phyloP scores from a whole-genome alignment of 2,797 vertebrate genomes.

The Cirrhinus molitorella region DNA sequence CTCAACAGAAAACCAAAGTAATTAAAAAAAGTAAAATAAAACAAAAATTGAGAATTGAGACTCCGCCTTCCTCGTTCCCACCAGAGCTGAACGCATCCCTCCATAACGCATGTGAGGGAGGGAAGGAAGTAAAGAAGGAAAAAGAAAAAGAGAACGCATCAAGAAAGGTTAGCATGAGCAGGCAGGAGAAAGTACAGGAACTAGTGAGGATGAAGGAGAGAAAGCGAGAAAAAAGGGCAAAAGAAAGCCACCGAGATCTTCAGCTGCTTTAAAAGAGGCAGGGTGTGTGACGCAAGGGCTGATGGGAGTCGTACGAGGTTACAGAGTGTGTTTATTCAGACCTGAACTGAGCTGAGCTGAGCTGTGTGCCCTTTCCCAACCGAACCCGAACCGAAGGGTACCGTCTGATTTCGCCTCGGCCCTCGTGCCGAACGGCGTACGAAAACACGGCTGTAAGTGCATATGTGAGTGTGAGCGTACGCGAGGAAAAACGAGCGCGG shows the following conservation, averaged over 20 bases:
- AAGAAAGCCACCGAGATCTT: slow-evolving; percentile 18
- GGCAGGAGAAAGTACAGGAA: slow-evolving; percentile 6
- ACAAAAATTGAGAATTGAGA: slow-evolving; percentile 66
- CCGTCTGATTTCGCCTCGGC: slow-evolving; percentile 49
- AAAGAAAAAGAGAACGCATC: slow-evolving; percentile 21
- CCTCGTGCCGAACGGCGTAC: slow-evolving; percentile 41
- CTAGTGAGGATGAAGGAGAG: slow-evolving; percentile 11
- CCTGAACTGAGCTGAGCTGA: slow-evolving; percentile 66
- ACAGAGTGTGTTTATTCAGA: slow-evolving; percentile 59
- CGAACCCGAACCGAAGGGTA: slow-evolving; percentile 63
- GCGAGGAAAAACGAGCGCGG: slow-evolving; percentile 38
- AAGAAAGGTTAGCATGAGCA: slow-evolving; percentile 25
- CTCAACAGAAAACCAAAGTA: slow-evolving; percentile 66
- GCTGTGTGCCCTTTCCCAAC: slow-evolving; percentile 47
- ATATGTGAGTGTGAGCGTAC: slow-evolving; percentile 50
- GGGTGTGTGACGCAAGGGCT: slow-evolving; percentile 58
- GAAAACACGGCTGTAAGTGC: slow-evolving; percentile 35
- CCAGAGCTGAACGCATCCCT: slow-evolving; percentile 27
- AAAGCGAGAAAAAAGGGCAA: slow-evolving; percentile 3
- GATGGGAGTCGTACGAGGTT: slow-evolving; percentile 60
- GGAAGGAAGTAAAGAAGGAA: slow-evolving; percentile 2
- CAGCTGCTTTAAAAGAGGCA: slow-evolving; percentile 56
- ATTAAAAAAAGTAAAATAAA: slow-evolving; percentile 55
- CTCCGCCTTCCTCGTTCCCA: slow-evolving; percentile 48
- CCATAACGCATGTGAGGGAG: slow-evolving; percentile 20